Evolutionary conservation across 2,888 invertebrate genomes (phyloP), one percentile per base, ranked within the genome.

Genomic region (Creontiades dilutus): DNA sequence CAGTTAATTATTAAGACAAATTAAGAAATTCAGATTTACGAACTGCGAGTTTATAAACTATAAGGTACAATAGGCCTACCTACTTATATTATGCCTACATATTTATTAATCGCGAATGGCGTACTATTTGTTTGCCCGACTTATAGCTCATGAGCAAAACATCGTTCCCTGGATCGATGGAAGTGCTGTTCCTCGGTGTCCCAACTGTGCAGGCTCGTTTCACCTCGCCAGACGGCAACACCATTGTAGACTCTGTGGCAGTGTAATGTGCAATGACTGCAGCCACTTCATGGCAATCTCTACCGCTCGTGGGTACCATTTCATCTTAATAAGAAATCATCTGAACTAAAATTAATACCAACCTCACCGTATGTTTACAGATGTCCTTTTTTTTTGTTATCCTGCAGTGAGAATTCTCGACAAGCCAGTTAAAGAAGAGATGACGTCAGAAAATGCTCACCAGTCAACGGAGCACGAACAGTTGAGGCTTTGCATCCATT

Each of bases 111-210:
- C 37, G 37, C 37, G 7, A 2, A 4, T 7, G 7, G 2, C 7
- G 37, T 37, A 4, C 7, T 4, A 37, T 37, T 37, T 37, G 2
- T 4, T 37, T 37, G 37, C 7, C 7, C 37, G 3, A 37, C 37
- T 37, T 37, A 37, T 92, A 95, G 95, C 93, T 82, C 95, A 95
- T 92, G 96, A 96, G 93, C 95, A 95, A 92, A 93, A 94, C 5
- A 94, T 95, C 90, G 99, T 99, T 5, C 96, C 97, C 52, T 99
- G 99, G 99, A 94, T 98, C 78, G 97, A 98, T 92, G 99, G 99
- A 55, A 95, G 95, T 82, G 97, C 97, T 88, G 98, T 98, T 0
- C 96, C 96, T 91, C 94, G 97, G 12, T 99, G 99, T 93, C 98
- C 98, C 0, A 96, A 96, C 91, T 99, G 99, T 94, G 97, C 98